A percentile compares a stretch with the other conserved stretches of the same genome.
Evolutionary conservation across 2,797 vertebrate genomes (phyloP).

Genomic region (Spondyliosoma cantharus): DNA sequence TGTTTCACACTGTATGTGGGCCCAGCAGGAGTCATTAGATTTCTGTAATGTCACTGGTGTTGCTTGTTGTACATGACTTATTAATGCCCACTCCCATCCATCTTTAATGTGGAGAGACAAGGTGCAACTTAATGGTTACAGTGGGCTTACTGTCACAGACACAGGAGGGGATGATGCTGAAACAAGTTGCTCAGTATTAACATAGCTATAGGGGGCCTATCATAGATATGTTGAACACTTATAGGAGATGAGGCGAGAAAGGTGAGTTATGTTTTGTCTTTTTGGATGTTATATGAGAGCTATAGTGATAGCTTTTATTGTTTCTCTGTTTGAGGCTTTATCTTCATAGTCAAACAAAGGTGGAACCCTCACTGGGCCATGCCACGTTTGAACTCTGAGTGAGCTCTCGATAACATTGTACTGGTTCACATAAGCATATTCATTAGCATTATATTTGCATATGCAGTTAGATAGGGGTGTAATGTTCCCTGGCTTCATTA

Average conservation of each 20-base stretch:
- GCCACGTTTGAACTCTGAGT: conserved; percentile 25
- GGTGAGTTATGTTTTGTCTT: conserved; percentile 47
- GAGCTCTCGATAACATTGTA: conserved; percentile 24
- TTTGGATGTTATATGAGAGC: neutral
- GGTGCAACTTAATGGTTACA: conserved; percentile 42
- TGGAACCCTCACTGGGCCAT: neutral
- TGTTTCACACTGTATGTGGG: conserved; percentile 25
- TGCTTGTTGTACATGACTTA: conserved; percentile 74
- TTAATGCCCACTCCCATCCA: conserved; percentile 69
- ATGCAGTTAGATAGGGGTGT: conserved; percentile 31
- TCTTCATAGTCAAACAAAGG: conserved; percentile 21
- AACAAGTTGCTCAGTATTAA: conserved; percentile 7
- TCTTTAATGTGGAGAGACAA: conserved; percentile 71
- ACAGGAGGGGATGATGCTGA: conserved; percentile 6
- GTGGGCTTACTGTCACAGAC: conserved; percentile 29
- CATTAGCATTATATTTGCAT: conserved; percentile 63
- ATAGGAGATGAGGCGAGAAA: neutral
- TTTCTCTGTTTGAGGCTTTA: conserved; percentile 24
- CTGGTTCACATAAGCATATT: conserved; percentile 18
- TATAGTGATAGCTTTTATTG: conserved; percentile 3
- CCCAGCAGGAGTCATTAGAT: conserved; percentile 53
- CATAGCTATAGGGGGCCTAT: neutral
- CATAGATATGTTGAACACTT: conserved; percentile 5
- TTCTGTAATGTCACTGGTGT: conserved; percentile 55
- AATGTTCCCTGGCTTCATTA: conserved; percentile 40